Evolutionary conservation across 1,140 invertebrate species (phyloP).

Genomic region (Rhyzopertha dominica): DNA sequence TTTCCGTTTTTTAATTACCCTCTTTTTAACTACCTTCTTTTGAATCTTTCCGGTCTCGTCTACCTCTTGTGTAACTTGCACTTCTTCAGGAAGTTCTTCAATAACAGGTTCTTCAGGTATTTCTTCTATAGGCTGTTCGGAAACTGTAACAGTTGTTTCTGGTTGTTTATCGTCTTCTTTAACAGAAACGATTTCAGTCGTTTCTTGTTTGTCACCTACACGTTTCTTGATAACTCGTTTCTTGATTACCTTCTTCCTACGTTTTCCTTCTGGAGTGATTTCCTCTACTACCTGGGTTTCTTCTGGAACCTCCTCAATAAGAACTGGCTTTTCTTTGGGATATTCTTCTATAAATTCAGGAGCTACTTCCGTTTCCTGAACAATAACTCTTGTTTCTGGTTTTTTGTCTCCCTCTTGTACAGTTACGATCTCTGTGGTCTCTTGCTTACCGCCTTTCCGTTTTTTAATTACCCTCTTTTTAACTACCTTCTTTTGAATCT

Average conservation of each 20-base stretch:
- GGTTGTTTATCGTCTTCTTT: conserved; percentile 30
- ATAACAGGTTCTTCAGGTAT: conserved; percentile 35
- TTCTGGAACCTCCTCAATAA: conserved; percentile 23
- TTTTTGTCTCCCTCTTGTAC: conserved; percentile 47
- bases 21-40: conserved; percentile 44
- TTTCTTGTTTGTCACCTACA: conserved; percentile 39
- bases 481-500: conserved; percentile 45
- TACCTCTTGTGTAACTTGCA: conserved; percentile 38
- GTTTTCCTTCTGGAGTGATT: conserved; percentile 33
- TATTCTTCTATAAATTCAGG: conserved; percentile 35
- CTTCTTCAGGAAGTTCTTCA: conserved; percentile 34
- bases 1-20: conserved; percentile 35
- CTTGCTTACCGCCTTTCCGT: conserved; percentile 36
- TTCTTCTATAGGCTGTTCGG: conserved; percentile 24
- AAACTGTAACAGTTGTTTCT: conserved; percentile 25
- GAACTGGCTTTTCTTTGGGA: conserved; percentile 21
- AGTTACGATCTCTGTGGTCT: conserved; percentile 47
- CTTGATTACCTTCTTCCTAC: conserved; percentile 41
- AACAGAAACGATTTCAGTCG: conserved; percentile 44
- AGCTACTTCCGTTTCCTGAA: conserved; percentile 28
- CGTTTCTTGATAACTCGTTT: conserved; percentile 45
- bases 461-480: conserved; percentile 40
- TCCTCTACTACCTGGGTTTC: conserved; percentile 26
- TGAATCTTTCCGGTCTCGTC: conserved; percentile 35
- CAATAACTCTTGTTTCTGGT: conserved; percentile 40